Evolutionary conservation across 1,140 invertebrate genomes (phyloP).

Genomic region (Paraescarpia echinospica): DNA sequence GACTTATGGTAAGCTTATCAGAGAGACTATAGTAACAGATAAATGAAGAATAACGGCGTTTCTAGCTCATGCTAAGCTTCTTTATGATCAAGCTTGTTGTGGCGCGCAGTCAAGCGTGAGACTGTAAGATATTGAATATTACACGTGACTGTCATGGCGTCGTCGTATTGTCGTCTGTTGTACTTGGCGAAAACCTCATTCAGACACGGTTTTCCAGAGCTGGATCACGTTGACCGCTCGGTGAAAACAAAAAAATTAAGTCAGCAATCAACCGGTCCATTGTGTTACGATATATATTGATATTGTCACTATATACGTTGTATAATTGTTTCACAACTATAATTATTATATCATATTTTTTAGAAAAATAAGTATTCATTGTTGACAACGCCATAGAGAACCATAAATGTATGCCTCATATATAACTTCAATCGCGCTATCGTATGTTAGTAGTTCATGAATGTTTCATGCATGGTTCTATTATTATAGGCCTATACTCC

Average conservation of each 20-base stretch:
- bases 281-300: no score
- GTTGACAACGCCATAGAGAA: no score
- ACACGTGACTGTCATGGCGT: not conserved
- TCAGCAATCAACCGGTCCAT: no score
- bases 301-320: no score
- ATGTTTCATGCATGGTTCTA: no score
- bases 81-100: not conserved
- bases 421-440: no score
- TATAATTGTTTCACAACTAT: no score
- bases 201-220: not conserved
- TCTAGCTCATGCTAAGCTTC: not conserved
- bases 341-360: no score
- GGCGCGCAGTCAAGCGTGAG: not conserved
- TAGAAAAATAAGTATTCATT: no score
- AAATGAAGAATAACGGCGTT: not conserved
- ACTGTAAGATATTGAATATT: not conserved
- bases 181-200: not conserved
- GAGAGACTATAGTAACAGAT: not conserved
- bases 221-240: not conserved
- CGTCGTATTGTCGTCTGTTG: not conserved
- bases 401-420: no score
- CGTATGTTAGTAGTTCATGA: no score
- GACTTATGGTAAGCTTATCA: not conserved
- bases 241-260: not conserved
- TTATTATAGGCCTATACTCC: no score